Percentiles rank a stretch among this genome's conserved stretches.
These are phyloP conservation scores for Peromyscus melanophrys DNA, from an alignment of 2,797 vertebrate genomes.

Conservation along the genomic window DNA sequence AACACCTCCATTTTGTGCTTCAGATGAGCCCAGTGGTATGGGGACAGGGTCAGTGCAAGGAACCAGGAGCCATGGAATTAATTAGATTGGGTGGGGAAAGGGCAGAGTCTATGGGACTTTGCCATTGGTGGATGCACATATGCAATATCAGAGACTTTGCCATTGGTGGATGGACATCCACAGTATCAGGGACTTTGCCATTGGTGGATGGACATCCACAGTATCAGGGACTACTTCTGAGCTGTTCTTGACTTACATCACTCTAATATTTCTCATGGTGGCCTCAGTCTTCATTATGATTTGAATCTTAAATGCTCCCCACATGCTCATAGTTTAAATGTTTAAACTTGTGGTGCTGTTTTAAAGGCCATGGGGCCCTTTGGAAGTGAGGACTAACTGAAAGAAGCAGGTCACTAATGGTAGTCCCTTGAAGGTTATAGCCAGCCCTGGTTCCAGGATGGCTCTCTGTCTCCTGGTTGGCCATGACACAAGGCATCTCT, in stretches of 20 bases:
- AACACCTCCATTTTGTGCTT: background rate
- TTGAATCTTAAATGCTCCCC: background rate
- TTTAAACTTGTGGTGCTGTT: background rate
- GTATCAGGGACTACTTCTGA: background rate
- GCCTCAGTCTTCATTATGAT: background rate
- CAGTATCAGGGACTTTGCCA: too few relatives aligned
- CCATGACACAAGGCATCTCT: background rate
- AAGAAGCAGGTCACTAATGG: background rate
- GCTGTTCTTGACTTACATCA: background rate
- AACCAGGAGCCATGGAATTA: background rate
- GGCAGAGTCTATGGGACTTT: background rate
- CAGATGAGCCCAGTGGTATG: background rate
- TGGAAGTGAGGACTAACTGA: background rate
- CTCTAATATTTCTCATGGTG: background rate
- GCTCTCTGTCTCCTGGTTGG: background rate
- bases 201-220: background rate
- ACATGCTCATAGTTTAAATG: background rate
- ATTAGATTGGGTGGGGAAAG: background rate
- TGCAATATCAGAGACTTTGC: too few relatives aligned
- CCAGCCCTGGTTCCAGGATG: background rate
- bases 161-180: too few relatives aligned
- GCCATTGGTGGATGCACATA: background rate
- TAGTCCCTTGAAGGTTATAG: background rate
- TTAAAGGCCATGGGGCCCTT: background rate
- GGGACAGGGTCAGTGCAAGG: background rate